Evolutionary conservation across 92 coral and sea anemone genomes (phyloP).

Genomic region (Bergia puertoricense): DNA sequence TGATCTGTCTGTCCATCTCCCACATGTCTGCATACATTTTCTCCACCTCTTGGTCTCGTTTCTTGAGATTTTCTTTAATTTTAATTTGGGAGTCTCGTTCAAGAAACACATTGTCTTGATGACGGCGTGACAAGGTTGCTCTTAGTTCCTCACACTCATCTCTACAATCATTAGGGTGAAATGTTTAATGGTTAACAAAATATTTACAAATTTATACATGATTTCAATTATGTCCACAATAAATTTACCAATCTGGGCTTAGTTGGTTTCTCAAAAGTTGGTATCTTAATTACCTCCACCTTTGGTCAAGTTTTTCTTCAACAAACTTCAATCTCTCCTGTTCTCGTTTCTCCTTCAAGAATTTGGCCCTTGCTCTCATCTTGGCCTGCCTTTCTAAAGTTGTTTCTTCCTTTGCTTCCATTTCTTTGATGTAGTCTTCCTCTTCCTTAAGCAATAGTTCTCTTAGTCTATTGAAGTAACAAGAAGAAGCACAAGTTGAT

Average conservation of each 20-base stretch:
- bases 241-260: too few relatives aligned
- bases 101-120: slow-evolving; percentile 89
- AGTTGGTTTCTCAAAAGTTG: not conserved
- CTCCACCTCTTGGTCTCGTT: slow-evolving; percentile 78
- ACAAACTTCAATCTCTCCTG: slow-evolving; percentile 83
- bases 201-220: not conserved
- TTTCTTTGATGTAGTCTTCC: slow-evolving; percentile 75
- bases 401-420: slow-evolving; percentile 97
- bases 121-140: slow-evolving; percentile 78
- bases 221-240: not conserved
- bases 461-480: slow-evolving; percentile 53
- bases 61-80: slow-evolving; percentile 81
- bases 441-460: slow-evolving; percentile 88
- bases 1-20: slow-evolving; percentile 82
- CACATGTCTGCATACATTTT: slow-evolving; percentile 90
- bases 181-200: not conserved
- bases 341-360: slow-evolving; percentile 91
- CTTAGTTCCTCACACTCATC: slow-evolving; percentile 95
- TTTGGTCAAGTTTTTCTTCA: slow-evolving; percentile 88
- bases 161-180: slow-evolving; percentile 33
- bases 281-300: slow-evolving; percentile 83
- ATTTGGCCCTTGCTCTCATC: slow-evolving; percentile 98
- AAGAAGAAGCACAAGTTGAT: not conserved
- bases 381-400: slow-evolving; percentile 97
- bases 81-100: slow-evolving; percentile 88